Base-by-base conservation (phyloP, 2,888 invertebrate species). In the Cataglyphis rosenhaueri region DNA sequence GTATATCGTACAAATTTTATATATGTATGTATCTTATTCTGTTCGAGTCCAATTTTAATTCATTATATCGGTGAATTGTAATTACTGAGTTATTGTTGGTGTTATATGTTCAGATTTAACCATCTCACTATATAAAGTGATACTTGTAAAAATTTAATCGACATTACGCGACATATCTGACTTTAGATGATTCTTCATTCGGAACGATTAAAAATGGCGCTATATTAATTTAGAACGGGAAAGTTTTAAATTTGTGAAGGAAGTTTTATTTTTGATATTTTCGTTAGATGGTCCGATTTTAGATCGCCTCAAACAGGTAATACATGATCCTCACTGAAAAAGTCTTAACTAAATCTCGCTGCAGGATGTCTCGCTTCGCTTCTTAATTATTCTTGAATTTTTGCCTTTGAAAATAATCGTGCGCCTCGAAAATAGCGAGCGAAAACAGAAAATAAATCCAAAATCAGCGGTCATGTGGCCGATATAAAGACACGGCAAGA, bases 401-500 rank as follows among this genome's bases (percentile, higher is more conserved):
- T 65, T 25, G 21, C 12, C 6, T 6, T 18, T 32, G 18, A 68
- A 52, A 32, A 68, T n/a, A 52, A 10, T 52, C 48, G 52, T 12
- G 48, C 32, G 29, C 9, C 29, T 18, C 48, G 66, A 48, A n/a
- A 48, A 18, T 48, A 66, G 48, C 48, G 15, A 18, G 15, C 65
- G 65, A 25, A 29, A 29, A 48, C 57, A 32, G 75, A 74, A 84
- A 85, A 21, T 21, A 73, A 81, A 61, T 3, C n/a, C 59, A 44
- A 62, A 74, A 61, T 44, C 59, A 41, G 71, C 70, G 52, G 32
- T 82, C 68, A 35, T 35, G 66, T 32, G 65, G n/a, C 29, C 78
- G 64, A 62, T 21, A 61, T 15, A 55, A 12, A 82, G 71, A 75
- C 76, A 48, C 65, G 41, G 44, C 74, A 32, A 35, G 55, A 44